phyloP scores from a whole-genome alignment of 2,113 vertebrate species.

The Arizona elegans region DNA sequence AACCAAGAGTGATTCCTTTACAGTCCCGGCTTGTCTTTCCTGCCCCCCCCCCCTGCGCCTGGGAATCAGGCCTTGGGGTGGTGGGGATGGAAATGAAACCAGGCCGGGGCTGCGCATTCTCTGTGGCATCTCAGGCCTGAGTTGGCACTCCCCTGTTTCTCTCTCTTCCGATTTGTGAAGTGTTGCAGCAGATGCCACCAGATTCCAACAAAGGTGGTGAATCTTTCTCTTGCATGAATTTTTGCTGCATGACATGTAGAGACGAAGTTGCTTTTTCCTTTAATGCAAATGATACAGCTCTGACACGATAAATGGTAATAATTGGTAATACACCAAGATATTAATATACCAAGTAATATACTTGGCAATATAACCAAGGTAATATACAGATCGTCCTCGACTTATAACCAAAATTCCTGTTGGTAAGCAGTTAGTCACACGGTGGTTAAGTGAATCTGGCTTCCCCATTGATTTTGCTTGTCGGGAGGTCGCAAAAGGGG shows the following conservation, averaged over 20 bases:
- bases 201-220: background rate
- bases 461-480: too few species aligned
- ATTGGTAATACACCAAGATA: too few species aligned
- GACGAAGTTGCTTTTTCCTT: background rate
- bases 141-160: background rate
- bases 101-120: background rate
- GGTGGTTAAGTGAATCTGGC: too few species aligned
- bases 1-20: slow-evolving; percentile 14
- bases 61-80: background rate
- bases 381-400: too few species aligned
- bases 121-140: background rate
- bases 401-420: too few species aligned
- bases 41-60: background rate
- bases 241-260: background rate
- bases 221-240: background rate
- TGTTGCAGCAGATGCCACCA: background rate
- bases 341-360: too few species aligned
- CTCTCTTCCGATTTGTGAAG: too few species aligned
- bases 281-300: background rate
- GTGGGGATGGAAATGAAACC: background rate
- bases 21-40: background rate
- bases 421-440: too few species aligned
- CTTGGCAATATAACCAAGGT: too few species aligned
- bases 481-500: too few species aligned
- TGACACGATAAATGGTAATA: background rate